Evolutionary conservation across 2,888 invertebrate species (phyloP), one percentile per base, ranked within the genome.

Genomic region (Opisthograptis luteolata): DNA sequence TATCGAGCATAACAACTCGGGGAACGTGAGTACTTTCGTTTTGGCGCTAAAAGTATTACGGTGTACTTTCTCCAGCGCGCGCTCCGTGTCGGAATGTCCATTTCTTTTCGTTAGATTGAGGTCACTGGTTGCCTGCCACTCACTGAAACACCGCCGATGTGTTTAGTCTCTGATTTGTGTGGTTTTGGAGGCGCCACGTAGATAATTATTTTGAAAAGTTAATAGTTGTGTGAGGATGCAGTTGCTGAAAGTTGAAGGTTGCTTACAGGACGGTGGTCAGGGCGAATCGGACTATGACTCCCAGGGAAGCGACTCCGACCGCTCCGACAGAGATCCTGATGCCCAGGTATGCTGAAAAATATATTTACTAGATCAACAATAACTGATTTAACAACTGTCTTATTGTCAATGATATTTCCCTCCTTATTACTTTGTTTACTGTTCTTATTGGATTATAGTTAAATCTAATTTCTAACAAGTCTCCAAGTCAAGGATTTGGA

Each of bases 291-390:
- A 91, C 55, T 91, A 91, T 66, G 92, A 91, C 52, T 92, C 92
- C 1, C 84, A 81, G 31, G 88, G 84, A 7, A 92, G 92, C 55
- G 87, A 88, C 28, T 85, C 90, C 45, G 90, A 92, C 32, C 92
- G 83, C 68, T 92, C 92, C 55, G 94, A 95, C 62, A 86, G 94
- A 46, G 94, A 94, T 77, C 95, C 94, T 0, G 96, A 95, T 74
- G 94, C 93, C 35, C 94, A 95, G 92, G 94, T 93, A 77, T 79
- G 46, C 13, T 37, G 22, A 13, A 22, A 31, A 20, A 13, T 34
- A 1, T 13, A 27, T 8, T n/a, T 10, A 20, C n/a, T n/a, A n/a
- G 2, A 15, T 58, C 19, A 27, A 49, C 14, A 43, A 17, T 25
- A 27, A 6, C 3, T 1, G 13, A 7, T 12, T 1, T 24, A 3